These are phyloP conservation scores for Zhuqinia jingwanae DNA, from an alignment of 2,888 invertebrate genomes.

Conservation along the genomic window DNA sequence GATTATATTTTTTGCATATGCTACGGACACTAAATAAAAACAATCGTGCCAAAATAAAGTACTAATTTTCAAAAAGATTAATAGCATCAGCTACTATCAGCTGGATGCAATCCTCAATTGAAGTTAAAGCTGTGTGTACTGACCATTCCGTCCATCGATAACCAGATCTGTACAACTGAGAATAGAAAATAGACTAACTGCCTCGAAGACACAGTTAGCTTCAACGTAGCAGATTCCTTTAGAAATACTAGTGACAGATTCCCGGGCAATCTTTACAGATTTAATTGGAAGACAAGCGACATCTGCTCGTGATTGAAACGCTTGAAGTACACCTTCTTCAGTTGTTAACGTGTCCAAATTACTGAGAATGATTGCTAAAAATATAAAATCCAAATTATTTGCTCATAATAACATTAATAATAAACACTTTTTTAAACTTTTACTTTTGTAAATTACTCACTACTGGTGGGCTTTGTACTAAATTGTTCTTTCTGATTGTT, in stretches of 20 bases:
- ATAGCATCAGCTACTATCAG: background rate
- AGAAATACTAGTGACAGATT: constrained; percentile 91
- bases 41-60: background rate
- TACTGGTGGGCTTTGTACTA: constrained; percentile 91
- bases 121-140: background rate
- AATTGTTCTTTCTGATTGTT: constrained; percentile 88
- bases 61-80: too few relatives aligned
- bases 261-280: constrained; percentile 92
- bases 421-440: background rate
- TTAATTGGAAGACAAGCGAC: constrained; percentile 86
- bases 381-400: background rate
- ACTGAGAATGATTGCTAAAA: constrained; percentile 89
- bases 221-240: constrained; percentile 90
- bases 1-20: constrained; percentile 80
- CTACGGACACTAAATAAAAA: constrained; percentile 80
- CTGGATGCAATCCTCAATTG: too few relatives aligned
- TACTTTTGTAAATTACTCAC: constrained; percentile 82
- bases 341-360: constrained; percentile 96
- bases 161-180: constrained; percentile 84
- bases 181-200: constrained; percentile 88
- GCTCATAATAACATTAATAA: background rate
- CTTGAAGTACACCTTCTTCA: constrained; percentile 94
- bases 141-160: constrained; percentile 84
- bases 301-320: constrained; percentile 88
- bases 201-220: constrained; percentile 91